Percentiles rank a stretch among this genome's conserved stretches.
These are phyloP conservation scores for Eospalax fontanierii DNA, from an alignment of 2,797 vertebrate species.

Conservation along the genomic window DNA sequence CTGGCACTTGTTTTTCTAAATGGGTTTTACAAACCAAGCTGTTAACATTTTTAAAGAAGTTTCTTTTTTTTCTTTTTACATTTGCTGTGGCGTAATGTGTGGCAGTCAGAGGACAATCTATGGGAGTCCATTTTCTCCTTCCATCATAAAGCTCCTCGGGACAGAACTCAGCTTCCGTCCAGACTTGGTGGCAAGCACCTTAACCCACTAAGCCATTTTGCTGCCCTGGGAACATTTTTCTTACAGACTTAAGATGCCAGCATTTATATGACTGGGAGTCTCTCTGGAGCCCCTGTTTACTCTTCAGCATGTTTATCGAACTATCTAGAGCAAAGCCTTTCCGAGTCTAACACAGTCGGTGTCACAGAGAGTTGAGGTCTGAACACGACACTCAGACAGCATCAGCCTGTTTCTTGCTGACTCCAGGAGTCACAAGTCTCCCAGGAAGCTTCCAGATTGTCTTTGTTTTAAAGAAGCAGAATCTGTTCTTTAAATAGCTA, in stretches of 20 bases:
- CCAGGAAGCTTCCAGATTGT: not conserved
- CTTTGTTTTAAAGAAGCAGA: conserved; percentile 13
- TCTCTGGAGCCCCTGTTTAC: conserved; percentile 16
- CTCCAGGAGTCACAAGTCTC: not conserved
- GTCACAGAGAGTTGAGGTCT: not conserved
- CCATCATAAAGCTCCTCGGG: not conserved
- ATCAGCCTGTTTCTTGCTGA: not conserved
- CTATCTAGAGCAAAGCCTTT: not conserved
- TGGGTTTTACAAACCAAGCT: conserved; percentile 29
- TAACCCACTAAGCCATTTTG: not conserved
- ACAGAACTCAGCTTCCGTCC: not conserved
- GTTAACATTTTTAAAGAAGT: not conserved
- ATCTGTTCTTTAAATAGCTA: conserved; percentile 37
- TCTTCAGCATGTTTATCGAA: not conserved
- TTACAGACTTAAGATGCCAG: conserved; percentile 26
- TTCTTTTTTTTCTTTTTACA: not conserved
- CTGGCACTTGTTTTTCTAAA: conserved; percentile 38
- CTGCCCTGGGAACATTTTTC: not conserved
- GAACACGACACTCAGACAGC: not conserved
- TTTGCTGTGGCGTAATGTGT: not conserved
- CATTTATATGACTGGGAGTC: conserved; percentile 28
- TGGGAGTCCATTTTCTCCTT: not conserved
- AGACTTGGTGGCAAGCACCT: not conserved
- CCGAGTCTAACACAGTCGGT: not conserved
- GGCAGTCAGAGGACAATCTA: not conserved